Evolutionary conservation across 2,113 vertebrate species (phyloP).

Genomic region (Dipodomys spectabilis): DNA sequence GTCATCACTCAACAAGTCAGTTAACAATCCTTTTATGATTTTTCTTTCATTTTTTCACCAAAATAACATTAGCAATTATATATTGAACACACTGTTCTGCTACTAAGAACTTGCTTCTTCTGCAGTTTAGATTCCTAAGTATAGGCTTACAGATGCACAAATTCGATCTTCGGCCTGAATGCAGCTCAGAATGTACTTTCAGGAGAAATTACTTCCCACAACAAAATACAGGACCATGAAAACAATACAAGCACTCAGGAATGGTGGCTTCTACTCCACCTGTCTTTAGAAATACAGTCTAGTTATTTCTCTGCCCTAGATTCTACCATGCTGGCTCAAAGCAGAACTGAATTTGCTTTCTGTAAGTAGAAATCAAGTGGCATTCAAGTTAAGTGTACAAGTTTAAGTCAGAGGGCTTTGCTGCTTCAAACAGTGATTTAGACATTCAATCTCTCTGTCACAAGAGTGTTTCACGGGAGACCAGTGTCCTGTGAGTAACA

Average conservation of each 20-base stretch:
- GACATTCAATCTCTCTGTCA: neutral
- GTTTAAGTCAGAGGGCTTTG: neutral
- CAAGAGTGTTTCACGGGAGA: neutral
- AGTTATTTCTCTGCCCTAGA: neutral
- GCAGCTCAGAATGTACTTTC: too few relatives aligned
- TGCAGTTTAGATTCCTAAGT: too few relatives aligned
- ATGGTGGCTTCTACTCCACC: neutral
- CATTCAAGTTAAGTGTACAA: neutral
- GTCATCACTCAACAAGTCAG: too few relatives aligned
- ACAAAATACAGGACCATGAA: neutral
- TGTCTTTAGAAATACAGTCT: neutral
- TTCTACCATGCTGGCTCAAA: neutral
- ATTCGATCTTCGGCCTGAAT: too few relatives aligned
- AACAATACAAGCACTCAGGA: neutral
- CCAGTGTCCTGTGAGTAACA: neutral
- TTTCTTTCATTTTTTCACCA: too few relatives aligned
- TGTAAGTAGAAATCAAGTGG: slow-evolving; percentile 22
- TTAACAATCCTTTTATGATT: too few relatives aligned
- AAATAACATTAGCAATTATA: too few relatives aligned
- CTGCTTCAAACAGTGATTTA: neutral
- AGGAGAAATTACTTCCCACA: neutral
- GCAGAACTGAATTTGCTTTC: neutral
- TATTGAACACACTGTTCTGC: too few relatives aligned
- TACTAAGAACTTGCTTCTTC: too few relatives aligned
- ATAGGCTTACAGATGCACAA: too few relatives aligned